These are phyloP conservation scores for Empidonax alnorum DNA, from an alignment of 2,113 vertebrate species.

Conservation along the genomic window DNA sequence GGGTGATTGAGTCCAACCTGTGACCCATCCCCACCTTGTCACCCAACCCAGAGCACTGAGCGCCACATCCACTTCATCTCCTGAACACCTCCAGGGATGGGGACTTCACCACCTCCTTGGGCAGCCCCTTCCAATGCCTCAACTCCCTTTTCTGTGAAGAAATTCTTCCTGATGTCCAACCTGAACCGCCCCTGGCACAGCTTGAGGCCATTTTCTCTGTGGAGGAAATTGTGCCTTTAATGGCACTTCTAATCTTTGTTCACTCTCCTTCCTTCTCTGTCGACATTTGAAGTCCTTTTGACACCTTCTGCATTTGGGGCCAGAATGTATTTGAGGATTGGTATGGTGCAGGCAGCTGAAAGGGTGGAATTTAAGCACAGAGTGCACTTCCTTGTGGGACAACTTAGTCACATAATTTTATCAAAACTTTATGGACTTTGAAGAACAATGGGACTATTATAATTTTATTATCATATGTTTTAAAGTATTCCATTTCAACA, in stretches of 20 bases:
- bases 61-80: neutral
- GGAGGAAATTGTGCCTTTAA: neutral
- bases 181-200: neutral
- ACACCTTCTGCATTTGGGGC: neutral
- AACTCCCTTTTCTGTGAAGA: neutral
- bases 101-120: neutral
- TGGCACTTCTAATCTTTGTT: neutral
- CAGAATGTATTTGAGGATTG: neutral
- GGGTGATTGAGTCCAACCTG: neutral
- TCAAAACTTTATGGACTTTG: neutral
- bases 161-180: neutral
- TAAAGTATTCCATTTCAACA: neutral
- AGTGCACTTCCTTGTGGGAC: neutral
- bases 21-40: neutral
- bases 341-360: neutral
- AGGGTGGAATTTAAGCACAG: neutral
- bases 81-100: neutral
- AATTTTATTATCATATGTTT: neutral
- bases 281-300: neutral
- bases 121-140: neutral
- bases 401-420: neutral
- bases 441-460: neutral
- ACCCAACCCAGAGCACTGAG: neutral
- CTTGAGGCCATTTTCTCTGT: neutral
- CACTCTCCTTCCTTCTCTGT: neutral